These are phyloP conservation scores for Monoplex corrugatus DNA, from an alignment of 2,888 invertebrate species.

Conservation along the genomic window DNA sequence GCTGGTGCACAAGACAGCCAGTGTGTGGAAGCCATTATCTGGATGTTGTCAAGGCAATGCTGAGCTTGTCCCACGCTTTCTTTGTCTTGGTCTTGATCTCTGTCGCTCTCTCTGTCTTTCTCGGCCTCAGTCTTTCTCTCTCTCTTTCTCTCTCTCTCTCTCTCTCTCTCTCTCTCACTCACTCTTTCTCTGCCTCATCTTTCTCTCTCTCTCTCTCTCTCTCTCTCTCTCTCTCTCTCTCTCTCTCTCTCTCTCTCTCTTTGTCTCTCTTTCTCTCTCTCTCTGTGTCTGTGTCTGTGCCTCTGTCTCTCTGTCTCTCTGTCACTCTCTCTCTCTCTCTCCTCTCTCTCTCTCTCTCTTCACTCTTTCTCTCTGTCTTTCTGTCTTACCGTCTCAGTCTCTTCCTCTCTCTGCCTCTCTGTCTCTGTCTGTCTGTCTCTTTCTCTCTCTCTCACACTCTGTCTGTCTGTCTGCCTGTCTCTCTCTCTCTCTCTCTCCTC, in stretches of 20 bases:
- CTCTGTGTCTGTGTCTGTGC: background rate
- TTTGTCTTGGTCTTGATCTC: too few species aligned
- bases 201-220: background rate
- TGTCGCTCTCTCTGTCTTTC: background rate
- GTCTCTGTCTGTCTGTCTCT: background rate
- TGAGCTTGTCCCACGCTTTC: too few species aligned
- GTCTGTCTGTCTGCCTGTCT: background rate
- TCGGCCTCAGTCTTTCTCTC: background rate
- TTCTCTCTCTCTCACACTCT: background rate
- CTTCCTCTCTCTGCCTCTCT: background rate
- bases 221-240: conserved; percentile 20
- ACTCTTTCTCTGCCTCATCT: background rate
- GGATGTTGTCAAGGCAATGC: too few species aligned
- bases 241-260: conserved; percentile 10
- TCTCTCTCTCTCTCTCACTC: background rate
- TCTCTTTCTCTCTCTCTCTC: background rate
- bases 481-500: background rate
- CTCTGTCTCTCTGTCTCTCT: background rate
- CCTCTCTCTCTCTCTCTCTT: background rate
- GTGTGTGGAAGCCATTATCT: too few species aligned
- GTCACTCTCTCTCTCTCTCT: background rate
- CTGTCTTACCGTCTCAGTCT: background rate
- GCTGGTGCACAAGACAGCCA: too few species aligned
- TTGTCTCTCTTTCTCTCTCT: background rate
- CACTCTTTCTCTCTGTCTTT: background rate